phyloP scores from a whole-genome alignment of 1,140 invertebrate species.

The Penaeus japonicus region DNA sequence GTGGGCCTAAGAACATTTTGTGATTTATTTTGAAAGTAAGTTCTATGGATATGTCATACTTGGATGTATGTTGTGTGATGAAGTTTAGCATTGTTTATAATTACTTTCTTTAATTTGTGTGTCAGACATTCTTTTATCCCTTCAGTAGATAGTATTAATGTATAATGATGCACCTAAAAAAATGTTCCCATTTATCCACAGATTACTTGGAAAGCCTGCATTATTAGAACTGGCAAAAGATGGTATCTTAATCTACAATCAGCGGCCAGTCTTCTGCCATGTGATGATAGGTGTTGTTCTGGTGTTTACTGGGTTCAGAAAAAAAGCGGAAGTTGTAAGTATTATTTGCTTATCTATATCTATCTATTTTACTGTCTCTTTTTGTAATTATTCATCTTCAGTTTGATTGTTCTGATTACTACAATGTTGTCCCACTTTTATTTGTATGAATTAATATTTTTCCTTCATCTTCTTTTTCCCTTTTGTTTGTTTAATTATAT shows the following conservation, averaged over 20 bases:
- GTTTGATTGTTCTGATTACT: neutral
- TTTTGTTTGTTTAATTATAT: neutral
- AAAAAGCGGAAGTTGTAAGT: constrained; percentile 82
- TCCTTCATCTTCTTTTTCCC: neutral
- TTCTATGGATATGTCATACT: too few species aligned
- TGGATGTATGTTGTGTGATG: too few species aligned
- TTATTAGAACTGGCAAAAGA: constrained; percentile 77
- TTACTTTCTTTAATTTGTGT: too few species aligned
- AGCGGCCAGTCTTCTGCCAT: constrained; percentile 83
- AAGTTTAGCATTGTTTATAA: too few species aligned
- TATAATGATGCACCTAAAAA: too few species aligned
- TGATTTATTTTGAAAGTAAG: too few species aligned
- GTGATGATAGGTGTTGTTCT: constrained; percentile 85
- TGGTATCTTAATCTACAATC: constrained; percentile 73
- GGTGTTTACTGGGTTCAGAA: constrained; percentile 89
- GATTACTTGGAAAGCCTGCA: constrained; percentile 79
- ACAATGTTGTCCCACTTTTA: neutral
- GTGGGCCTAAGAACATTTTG: too few species aligned
- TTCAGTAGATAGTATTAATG: too few species aligned
- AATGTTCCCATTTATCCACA: constrained; percentile 61
- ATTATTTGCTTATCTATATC: neutral
- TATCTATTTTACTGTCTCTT: neutral
- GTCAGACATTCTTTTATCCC: too few species aligned
- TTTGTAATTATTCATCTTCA: neutral
- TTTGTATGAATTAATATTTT: neutral